These are phyloP conservation scores for Raja brachyura DNA, from an alignment of 2,113 vertebrate genomes.

Conservation along the genomic window DNA sequence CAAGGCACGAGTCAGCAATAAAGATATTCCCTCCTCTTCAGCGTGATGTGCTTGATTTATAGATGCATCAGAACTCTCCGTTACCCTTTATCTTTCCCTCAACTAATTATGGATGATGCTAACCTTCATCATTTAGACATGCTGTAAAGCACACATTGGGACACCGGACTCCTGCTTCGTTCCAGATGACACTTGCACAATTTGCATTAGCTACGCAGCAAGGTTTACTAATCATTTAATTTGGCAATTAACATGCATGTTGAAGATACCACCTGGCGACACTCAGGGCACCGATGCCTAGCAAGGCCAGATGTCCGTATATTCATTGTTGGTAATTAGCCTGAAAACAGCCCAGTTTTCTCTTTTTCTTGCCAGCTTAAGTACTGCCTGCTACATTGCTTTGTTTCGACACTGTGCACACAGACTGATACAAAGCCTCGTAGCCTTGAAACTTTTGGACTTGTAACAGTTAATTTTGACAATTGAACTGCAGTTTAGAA, in stretches of 20 bases:
- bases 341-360: background rate
- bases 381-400: background rate
- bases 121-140: conserved; percentile 20
- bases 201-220: background rate
- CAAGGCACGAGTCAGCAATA: background rate
- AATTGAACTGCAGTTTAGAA: background rate
- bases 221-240: background rate
- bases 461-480: background rate
- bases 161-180: background rate
- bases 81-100: conserved; percentile 7
- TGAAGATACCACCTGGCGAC: background rate
- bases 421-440: background rate
- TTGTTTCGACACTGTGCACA: background rate
- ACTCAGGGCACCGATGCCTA: background rate
- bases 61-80: background rate
- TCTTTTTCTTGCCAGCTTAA: background rate
- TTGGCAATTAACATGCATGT: background rate
- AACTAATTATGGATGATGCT: background rate
- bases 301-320: background rate
- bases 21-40: background rate
- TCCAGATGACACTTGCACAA: background rate
- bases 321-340: background rate
- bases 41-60: background rate
- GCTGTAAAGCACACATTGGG: background rate
- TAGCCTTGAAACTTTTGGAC: background rate